Conservation (phyloP, 2,113 vertebrate species). For the Periophthalmus modestus region DNA sequence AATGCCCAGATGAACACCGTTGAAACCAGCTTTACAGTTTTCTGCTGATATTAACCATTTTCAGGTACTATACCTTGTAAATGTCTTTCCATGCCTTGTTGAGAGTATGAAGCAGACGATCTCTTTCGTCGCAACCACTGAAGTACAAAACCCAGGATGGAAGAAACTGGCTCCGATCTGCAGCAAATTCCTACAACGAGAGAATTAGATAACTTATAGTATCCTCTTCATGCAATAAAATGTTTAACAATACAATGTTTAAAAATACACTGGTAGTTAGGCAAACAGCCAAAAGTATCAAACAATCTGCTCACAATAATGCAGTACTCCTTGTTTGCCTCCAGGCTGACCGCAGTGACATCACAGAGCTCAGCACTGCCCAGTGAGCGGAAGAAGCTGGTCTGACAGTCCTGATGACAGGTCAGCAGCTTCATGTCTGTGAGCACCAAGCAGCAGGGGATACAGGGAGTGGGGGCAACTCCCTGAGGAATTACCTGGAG, state of each 20-base stretch:
- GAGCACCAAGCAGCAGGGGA: slow-evolving; percentile 94
- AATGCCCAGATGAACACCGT: too few species aligned
- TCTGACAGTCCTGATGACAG: slow-evolving; percentile 97
- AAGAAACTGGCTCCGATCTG: slow-evolving; percentile 82
- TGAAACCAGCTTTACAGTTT: not conserved
- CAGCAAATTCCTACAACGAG: slow-evolving; percentile 85
- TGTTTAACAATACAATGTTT: not conserved
- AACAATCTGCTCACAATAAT: slow-evolving; percentile 81
- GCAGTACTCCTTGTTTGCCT: slow-evolving; percentile 87
- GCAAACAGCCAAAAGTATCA: not conserved
- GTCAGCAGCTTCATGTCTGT: slow-evolving; percentile 85
- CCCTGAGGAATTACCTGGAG: slow-evolving; percentile 90
- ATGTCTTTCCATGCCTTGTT: slow-evolving; percentile 80
- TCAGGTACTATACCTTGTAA: slow-evolving; percentile 80
- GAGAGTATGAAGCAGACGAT: slow-evolving; percentile 84
- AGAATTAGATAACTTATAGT: not conserved
- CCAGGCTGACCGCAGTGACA: slow-evolving; percentile 74
- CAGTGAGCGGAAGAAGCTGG: slow-evolving; percentile 93
- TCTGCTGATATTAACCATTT: not conserved
- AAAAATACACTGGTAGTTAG: not conserved
- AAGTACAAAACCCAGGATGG: slow-evolving; percentile 94
- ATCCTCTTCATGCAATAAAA: not conserved
- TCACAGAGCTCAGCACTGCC: slow-evolving; percentile 80
- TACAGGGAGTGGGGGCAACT: slow-evolving; percentile 82
- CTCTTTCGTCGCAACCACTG: slow-evolving; percentile 87